These are phyloP conservation scores for Danionella cerebrum DNA, from an alignment of 2,113 vertebrate genomes.

Conservation along the genomic window DNA sequence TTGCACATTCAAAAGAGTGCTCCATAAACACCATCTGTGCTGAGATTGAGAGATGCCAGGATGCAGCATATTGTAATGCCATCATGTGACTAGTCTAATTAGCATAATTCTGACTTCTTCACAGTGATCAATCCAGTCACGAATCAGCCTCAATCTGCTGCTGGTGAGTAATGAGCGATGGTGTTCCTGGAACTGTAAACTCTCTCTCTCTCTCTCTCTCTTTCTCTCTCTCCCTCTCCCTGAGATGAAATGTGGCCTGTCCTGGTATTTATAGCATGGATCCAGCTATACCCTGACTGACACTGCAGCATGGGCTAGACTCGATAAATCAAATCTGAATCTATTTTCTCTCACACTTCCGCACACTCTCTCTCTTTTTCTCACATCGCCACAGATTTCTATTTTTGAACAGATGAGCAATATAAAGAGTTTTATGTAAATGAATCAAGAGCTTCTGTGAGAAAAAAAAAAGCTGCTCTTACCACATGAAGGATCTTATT, in stretches of 20 bases:
- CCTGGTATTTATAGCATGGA: conserved; percentile 39
- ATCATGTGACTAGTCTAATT: background rate
- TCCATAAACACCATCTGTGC: conserved; percentile 35
- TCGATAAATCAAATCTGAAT: conserved; percentile 11
- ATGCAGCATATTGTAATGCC: conserved; percentile 16
- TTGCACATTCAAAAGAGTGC: conserved; percentile 12
- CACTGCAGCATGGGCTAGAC: conserved; percentile 19
- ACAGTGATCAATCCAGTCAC: background rate
- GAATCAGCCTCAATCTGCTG: background rate
- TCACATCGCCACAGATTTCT: background rate
- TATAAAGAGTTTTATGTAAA: conserved; percentile 13
- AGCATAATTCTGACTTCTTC: background rate
- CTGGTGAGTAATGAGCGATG: background rate
- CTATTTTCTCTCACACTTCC: background rate
- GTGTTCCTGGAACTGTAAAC: background rate
- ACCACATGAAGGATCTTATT: conserved; percentile 78
- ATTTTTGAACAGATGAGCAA: conserved; percentile 15
- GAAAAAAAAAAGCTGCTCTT: conserved; percentile 52
- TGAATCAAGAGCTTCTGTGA: background rate
- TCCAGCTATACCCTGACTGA: conserved; percentile 24
- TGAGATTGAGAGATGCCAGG: background rate
- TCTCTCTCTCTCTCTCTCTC: background rate
- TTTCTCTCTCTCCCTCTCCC: background rate
- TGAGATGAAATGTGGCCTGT: conserved; percentile 5
- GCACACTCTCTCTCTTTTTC: background rate